These are phyloP conservation scores for Turritopsis dohrnii DNA, from an alignment of 30 jellyfish, hydroid and myxozoan species.

Conservation along the genomic window DNA sequence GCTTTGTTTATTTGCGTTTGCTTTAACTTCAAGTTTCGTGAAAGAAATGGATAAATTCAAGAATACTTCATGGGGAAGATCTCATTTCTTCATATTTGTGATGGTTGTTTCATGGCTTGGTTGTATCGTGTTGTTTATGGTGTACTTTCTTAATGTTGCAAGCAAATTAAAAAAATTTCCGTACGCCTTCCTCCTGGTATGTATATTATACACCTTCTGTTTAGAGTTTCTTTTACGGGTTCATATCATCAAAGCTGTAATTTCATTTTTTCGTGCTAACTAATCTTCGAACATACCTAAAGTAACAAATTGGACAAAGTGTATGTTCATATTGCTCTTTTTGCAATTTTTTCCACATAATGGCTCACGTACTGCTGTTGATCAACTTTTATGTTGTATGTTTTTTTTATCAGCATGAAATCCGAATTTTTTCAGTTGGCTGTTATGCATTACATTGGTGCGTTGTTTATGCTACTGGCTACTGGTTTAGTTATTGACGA, in stretches of 20 bases:
- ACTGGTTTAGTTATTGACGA: not conserved
- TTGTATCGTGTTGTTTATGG: not conserved
- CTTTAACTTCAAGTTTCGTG: not conserved
- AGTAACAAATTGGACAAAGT: too few relatives aligned
- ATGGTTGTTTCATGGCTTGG: slow-evolving; percentile 6
- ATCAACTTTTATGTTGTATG: too few relatives aligned
- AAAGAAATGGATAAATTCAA: not conserved
- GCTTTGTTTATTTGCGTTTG: slow-evolving; percentile 16
- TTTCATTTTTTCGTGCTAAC: too few relatives aligned
- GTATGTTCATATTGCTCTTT: too few relatives aligned
- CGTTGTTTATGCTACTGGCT: not conserved
- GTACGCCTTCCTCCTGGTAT: not conserved
- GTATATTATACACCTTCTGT: too few relatives aligned
- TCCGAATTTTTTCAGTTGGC: not conserved
- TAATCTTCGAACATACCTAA: too few relatives aligned
- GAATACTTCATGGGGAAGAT: not conserved
- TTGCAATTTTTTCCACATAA: too few relatives aligned
- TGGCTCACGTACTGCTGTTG: too few relatives aligned
- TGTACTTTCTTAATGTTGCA: not conserved
- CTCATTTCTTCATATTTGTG: not conserved
- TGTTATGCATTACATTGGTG: not conserved
- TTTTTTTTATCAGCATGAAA: too few relatives aligned
- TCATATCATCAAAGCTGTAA: too few relatives aligned
- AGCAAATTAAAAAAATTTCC: slow-evolving; percentile 1
- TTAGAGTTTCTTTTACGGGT: too few relatives aligned